Percentiles rank a stretch among this genome's conserved stretches.
These are phyloP conservation scores for Lochmaea crataegi DNA, from an alignment of 2,888 invertebrate species.

Conservation along the genomic window DNA sequence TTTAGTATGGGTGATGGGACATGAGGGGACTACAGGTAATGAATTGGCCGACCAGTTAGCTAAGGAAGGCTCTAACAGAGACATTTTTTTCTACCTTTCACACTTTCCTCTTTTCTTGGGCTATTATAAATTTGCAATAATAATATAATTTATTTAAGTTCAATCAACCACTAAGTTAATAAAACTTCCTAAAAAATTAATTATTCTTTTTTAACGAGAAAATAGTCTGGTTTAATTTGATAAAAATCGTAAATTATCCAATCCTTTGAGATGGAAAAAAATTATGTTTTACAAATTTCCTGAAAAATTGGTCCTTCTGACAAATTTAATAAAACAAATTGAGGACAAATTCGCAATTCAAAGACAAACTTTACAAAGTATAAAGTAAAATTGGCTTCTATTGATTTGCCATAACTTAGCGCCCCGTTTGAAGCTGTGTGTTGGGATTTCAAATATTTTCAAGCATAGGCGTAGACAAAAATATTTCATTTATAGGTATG, in stretches of 20 bases:
- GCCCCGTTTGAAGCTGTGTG: slow-evolving; percentile 7
- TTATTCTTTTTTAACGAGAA: not conserved
- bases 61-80: too few relatives aligned
- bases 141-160: too few relatives aligned
- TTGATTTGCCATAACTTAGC: slow-evolving; percentile 26
- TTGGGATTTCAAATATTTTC: slow-evolving; percentile 18
- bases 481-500: too few relatives aligned
- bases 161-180: too few relatives aligned
- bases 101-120: too few relatives aligned
- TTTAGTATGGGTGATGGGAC: too few relatives aligned
- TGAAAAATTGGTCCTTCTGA: slow-evolving; percentile 20
- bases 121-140: too few relatives aligned
- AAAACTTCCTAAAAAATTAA: not conserved
- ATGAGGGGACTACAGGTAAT: too few relatives aligned
- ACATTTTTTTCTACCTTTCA: too few relatives aligned
- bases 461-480: slow-evolving; percentile 4
- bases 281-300: slow-evolving; percentile 7
- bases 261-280: not conserved
- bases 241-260: slow-evolving; percentile 12
- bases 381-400: slow-evolving; percentile 26
- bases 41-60: too few relatives aligned
- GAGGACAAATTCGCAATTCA: slow-evolving; percentile 21
- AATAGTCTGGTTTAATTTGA: not conserved
- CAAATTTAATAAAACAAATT: slow-evolving; percentile 25
- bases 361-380: slow-evolving; percentile 21